A percentile compares a stretch with the other conserved stretches of the same genome.
Evolutionary conservation across 2,888 invertebrate genomes (phyloP).

Genomic region (Caenorhabditis sp.): DNA sequence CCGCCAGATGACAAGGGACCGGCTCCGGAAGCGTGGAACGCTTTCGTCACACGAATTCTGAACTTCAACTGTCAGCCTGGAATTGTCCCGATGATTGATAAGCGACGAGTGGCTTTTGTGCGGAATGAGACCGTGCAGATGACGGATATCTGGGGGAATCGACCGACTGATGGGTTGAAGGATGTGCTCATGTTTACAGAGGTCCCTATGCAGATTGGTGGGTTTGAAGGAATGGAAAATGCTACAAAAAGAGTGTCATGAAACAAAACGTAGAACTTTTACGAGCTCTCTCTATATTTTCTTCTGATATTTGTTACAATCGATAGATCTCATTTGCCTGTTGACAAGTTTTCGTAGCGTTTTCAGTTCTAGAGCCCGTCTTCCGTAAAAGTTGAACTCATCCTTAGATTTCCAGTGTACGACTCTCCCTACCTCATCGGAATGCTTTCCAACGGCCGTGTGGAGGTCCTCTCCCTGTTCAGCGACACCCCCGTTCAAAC

Average conservation of each 20-base stretch:
- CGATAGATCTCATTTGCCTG: too few species aligned
- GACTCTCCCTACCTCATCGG: constrained; percentile 94
- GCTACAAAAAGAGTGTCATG: too few species aligned
- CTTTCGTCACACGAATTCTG: constrained; percentile 43
- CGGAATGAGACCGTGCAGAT: constrained; percentile 59
- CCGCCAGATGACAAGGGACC: background rate
- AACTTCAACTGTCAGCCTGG: constrained; percentile 55
- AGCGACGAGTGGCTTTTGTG: constrained; percentile 51
- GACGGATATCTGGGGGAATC: constrained; percentile 47
- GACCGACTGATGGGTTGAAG: constrained; percentile 17
- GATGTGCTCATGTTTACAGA: constrained; percentile 59
- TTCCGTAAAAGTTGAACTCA: too few species aligned
- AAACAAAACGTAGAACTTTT: too few species aligned
- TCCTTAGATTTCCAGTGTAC: constrained; percentile 86
- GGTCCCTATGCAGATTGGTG: constrained; percentile 59
- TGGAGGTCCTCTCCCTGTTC: constrained; percentile 92
- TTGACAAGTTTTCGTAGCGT: too few species aligned
- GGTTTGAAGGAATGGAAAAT: too few species aligned
- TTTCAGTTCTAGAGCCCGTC: too few species aligned
- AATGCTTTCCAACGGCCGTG: constrained; percentile 88
- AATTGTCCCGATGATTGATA: constrained; percentile 61
- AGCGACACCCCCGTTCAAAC: constrained; percentile 91
- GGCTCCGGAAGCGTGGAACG: constrained; percentile 53
- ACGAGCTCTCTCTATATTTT: too few species aligned
- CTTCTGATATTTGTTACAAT: too few species aligned